Evolutionary conservation across 2,113 vertebrate genomes (phyloP).

Genomic region (Silurus asotus): DNA sequence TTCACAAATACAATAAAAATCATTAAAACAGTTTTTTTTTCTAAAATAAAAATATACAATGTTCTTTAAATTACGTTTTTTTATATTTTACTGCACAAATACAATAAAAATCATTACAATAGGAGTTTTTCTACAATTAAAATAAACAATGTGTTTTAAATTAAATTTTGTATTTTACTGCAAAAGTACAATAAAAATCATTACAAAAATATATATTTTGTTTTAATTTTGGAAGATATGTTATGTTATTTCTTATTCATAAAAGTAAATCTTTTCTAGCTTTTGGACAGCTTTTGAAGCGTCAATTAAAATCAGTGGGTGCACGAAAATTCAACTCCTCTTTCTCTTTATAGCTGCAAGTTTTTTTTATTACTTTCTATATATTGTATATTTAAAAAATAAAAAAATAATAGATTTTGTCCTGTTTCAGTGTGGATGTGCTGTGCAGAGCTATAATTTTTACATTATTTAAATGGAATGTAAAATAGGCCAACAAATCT

Average conservation of each 20-base stretch:
- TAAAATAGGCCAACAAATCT: background rate
- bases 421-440: background rate
- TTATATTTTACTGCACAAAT: no score
- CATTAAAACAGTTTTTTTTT: no score
- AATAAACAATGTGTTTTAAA: no score
- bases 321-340: background rate
- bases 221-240: background rate
- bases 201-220: background rate
- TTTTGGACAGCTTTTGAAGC: background rate
- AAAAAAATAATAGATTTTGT: background rate
- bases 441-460: no score
- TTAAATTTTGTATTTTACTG: no score
- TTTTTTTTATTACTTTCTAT: background rate
- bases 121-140: no score
- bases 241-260: background rate
- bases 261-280: background rate
- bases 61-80: no score
- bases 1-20: no score
- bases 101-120: no score
- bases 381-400: no score
- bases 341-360: background rate
- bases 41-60: no score
- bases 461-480: no score
- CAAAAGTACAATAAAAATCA: background rate
- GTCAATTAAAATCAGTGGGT: background rate